These are phyloP conservation scores for Pangasius macronema DNA, from an alignment of 2,797 vertebrate species.

Conservation along the genomic window DNA sequence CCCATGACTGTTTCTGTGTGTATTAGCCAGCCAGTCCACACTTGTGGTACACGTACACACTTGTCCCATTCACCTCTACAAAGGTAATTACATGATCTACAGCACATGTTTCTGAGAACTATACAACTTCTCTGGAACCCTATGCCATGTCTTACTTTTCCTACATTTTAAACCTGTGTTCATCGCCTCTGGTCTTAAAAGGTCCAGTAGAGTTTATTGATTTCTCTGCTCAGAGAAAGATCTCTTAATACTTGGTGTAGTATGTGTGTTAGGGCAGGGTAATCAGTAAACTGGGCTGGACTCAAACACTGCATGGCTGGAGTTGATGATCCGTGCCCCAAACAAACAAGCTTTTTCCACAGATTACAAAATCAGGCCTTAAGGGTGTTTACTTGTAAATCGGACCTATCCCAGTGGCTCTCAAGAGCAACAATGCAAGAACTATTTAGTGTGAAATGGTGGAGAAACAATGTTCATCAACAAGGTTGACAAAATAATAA, in stretches of 20 bases:
- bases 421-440: not conserved
- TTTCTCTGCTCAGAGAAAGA: not conserved
- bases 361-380: not conserved
- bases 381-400: not conserved
- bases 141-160: not conserved
- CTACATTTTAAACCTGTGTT: not conserved
- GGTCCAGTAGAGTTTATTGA: not conserved
- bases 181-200: not conserved
- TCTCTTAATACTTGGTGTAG: not conserved
- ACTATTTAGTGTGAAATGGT: not conserved
- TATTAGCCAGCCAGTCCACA: not conserved
- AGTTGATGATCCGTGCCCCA: not conserved
- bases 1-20: not conserved
- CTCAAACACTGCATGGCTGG: not conserved
- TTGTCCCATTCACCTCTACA: not conserved
- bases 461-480: not conserved
- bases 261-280: not conserved
- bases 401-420: not conserved
- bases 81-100: slow-evolving; percentile 12
- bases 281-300: slow-evolving; percentile 13
- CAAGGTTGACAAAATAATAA: not conserved
- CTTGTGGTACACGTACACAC: slow-evolving; percentile 19
- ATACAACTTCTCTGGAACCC: not conserved
- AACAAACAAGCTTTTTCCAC: not conserved
- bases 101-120: slow-evolving; percentile 2